Percentiles rank a stretch among this genome's conserved stretches.
Evolutionary conservation across 2,888 invertebrate genomes (phyloP).

Genomic region (Agelastica alni): DNA sequence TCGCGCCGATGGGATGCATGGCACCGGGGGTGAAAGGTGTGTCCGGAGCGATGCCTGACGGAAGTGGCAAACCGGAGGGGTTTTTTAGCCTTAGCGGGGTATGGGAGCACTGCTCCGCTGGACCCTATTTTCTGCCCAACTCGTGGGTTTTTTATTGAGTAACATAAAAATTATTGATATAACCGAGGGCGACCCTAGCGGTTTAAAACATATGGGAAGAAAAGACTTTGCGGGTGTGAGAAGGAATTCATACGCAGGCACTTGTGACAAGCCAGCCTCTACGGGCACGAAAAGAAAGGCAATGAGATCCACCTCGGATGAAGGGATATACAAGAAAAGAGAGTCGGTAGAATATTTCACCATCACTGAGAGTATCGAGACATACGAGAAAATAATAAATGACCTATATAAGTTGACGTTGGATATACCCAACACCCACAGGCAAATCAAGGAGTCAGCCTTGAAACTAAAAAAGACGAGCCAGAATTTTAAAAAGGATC

Average conservation of each 20-base stretch:
- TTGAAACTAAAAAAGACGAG: background rate
- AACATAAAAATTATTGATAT: background rate
- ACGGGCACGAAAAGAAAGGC: conserved; percentile 1
- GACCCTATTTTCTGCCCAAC: too few relatives aligned
- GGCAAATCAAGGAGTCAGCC: background rate
- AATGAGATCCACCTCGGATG: background rate
- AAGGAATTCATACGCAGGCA: background rate
- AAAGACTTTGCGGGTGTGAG: background rate
- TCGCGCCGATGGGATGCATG: background rate
- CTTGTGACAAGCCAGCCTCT: background rate
- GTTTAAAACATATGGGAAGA: background rate
- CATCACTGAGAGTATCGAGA: background rate
- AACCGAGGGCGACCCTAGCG: background rate
- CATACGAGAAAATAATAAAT: too few relatives aligned
- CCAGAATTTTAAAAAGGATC: background rate
- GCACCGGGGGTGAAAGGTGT: conserved; percentile 6
- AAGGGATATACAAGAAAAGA: background rate
- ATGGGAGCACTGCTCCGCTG: background rate
- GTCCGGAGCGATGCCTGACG: conserved; percentile 3
- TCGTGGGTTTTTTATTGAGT: too few relatives aligned
- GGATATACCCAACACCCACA: background rate
- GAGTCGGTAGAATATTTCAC: background rate
- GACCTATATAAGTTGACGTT: background rate
- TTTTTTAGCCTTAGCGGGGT: background rate
- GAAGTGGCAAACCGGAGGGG: conserved; percentile 3